Evolutionary conservation across 2,888 invertebrate genomes (phyloP), one percentile per base, ranked within the genome.

Genomic region (Lobophora halterata): DNA sequence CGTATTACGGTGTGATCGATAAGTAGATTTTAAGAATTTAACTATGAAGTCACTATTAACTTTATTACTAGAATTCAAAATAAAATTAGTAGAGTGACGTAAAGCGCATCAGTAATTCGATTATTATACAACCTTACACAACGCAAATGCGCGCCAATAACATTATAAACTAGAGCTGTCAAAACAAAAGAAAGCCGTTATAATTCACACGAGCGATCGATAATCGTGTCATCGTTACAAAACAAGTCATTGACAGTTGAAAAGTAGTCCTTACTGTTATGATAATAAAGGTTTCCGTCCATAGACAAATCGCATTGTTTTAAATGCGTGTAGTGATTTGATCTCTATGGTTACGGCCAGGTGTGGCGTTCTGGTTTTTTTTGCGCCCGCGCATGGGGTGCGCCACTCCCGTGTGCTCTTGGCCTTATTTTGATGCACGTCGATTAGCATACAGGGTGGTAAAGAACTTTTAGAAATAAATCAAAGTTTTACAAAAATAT

Each of bases 281-380:
- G 1, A 16, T 3, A 26, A 42, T 46, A 44, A 39, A 32, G 34
- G 21, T 25, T 35, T 17, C 5, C n/a, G n/a, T n/a, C 3, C 10
- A 29, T 8, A 8, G 19, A 14, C 28, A 10, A 18, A 11, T 7
- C 3, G 8, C 6, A 24, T 21, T 18, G 6, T 7, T 13, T 13
- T 17, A 3, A 16, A n/a, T 27, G 24, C 36, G 39, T 76, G 71
- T 79, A 74, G 77, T 86, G 86, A 87, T 87, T 87, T 75, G 72
- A 80, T 86, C 81, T 65, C 86, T 77, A 87, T 87, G 83, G 87
- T 77, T 71, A 87, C 86, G 46, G 71, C 86, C 86, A 87, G 86
- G 86, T 87, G 86, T 73, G 59, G 53, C 50, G 62, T 61, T 58
- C 55, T 58, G 61, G 50, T 64, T 75, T 71, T 70, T 71, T 63